phyloP scores from a whole-genome alignment of 2,888 invertebrate genomes.

The Idaea aversata region DNA sequence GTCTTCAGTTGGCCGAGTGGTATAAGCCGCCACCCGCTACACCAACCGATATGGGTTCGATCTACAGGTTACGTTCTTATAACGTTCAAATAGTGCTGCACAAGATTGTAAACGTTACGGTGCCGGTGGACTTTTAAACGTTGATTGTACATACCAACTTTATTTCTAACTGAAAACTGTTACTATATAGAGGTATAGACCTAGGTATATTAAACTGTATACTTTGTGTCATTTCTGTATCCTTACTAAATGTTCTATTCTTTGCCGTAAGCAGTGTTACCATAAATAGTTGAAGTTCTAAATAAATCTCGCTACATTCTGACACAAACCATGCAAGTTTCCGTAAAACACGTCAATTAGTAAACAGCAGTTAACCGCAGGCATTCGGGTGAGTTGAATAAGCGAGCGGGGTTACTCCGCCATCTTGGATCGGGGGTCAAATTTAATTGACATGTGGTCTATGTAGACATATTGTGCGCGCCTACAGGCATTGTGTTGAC shows the following conservation, averaged over 20 bases:
- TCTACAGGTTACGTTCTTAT: too few relatives aligned
- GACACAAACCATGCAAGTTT: conserved; percentile 59
- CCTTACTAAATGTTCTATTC: background rate
- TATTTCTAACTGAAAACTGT: too few relatives aligned
- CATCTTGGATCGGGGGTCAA: conserved; percentile 76
- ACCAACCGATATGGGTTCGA: too few relatives aligned
- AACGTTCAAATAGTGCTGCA: too few relatives aligned
- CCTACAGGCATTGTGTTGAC: conserved; percentile 70
- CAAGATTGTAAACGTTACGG: too few relatives aligned
- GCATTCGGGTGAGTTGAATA: conserved; percentile 58
- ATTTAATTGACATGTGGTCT: conserved; percentile 78
- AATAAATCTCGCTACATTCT: conserved; percentile 45
- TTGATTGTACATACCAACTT: too few relatives aligned
- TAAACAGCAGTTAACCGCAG: conserved; percentile 63
- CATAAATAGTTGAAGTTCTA: conserved; percentile 31
- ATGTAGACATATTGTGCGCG: conserved; percentile 70
- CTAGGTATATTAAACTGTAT: conserved; percentile 9
- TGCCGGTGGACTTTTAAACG: too few relatives aligned
- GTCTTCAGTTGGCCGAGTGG: too few relatives aligned
- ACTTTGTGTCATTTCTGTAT: conserved; percentile 10
- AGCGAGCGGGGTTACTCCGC: conserved; percentile 60
- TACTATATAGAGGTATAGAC: too few relatives aligned
- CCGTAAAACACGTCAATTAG: conserved; percentile 72
- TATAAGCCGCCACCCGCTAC: too few relatives aligned
- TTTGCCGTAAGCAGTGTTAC: conserved; percentile 2